These are phyloP conservation scores for Kryptolebias ocellatus DNA, from an alignment of 2,797 vertebrate genomes.

Conservation along the genomic window DNA sequence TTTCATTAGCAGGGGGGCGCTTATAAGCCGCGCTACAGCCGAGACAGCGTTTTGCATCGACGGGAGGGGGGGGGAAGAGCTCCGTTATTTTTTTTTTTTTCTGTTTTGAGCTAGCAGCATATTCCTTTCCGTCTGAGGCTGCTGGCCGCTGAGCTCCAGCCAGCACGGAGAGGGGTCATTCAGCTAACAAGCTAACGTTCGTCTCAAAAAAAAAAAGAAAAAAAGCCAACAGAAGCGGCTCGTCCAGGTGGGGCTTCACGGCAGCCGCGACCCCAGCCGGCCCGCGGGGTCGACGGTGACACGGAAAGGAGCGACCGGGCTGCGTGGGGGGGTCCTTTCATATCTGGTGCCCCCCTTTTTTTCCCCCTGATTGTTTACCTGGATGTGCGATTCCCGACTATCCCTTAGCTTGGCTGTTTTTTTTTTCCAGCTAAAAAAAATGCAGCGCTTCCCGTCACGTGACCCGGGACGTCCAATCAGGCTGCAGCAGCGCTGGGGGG, in stretches of 20 bases:
- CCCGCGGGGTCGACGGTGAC: slow-evolving; percentile 52
- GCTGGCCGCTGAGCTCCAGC: slow-evolving; percentile 76
- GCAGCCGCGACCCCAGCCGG: slow-evolving; percentile 23
- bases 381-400: slow-evolving; percentile 86
- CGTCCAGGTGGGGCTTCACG: slow-evolving; percentile 37
- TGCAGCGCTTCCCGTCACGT: slow-evolving; percentile 83
- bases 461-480: slow-evolving; percentile 65
- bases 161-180: slow-evolving; percentile 79
- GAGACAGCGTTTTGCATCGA: slow-evolving; percentile 18
- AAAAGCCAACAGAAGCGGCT: slow-evolving; percentile 32
- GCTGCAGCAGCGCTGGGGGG: slow-evolving; percentile 28
- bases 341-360: slow-evolving; percentile 72
- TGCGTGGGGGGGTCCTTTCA: slow-evolving; percentile 45
- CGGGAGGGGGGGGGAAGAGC: slow-evolving; percentile 1
- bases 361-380: slow-evolving; percentile 87
- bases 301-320: slow-evolving; percentile 28
- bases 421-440: slow-evolving; percentile 83
- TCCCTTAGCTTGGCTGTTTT: slow-evolving; percentile 84
- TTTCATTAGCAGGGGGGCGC: neutral
- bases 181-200: slow-evolving; percentile 77
- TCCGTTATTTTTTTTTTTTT: slow-evolving; percentile 29
- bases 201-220: slow-evolving; percentile 47
- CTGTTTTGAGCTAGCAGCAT: slow-evolving; percentile 42
- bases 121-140: slow-evolving; percentile 45
- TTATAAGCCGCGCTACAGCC: neutral